phyloP scores from a whole-genome alignment of 2,888 invertebrate species.

The Nemoura dubitans region DNA sequence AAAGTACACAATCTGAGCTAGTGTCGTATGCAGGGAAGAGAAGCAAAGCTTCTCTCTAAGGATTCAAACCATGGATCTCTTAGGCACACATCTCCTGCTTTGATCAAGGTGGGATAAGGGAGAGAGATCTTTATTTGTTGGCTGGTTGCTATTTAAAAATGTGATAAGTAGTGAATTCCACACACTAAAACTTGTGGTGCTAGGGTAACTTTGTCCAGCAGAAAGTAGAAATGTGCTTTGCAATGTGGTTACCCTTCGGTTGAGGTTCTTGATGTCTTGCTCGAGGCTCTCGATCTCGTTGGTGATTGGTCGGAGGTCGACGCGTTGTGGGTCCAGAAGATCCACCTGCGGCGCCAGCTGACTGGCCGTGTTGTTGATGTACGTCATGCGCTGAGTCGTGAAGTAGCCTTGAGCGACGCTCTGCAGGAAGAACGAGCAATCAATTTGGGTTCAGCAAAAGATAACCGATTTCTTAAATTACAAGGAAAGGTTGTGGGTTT shows the following conservation, averaged over 20 bases:
- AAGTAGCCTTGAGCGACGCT: constrained; percentile 86
- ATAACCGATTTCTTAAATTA: not conserved
- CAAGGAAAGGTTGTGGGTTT: not conserved
- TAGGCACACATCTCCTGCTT: no score
- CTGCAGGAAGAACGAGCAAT: constrained; percentile 60
- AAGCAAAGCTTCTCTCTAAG: no score
- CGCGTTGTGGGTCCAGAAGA: constrained; percentile 71
- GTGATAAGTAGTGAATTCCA: no score
- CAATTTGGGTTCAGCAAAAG: not conserved
- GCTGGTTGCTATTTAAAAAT: no score
- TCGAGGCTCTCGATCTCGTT: constrained; percentile 59
- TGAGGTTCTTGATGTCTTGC: constrained; percentile 69
- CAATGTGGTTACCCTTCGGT: constrained; percentile 60
- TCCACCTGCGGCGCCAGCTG: constrained; percentile 74
- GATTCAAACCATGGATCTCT: no score
- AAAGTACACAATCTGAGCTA: no score
- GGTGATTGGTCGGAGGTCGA: constrained; percentile 72
- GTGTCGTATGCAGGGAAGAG: no score
- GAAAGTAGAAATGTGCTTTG: not conserved
- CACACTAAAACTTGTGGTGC: no score
- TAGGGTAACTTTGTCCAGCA: not conserved
- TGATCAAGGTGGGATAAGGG: no score
- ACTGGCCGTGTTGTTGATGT: constrained; percentile 78
- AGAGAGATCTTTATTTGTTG: no score
- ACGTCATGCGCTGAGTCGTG: constrained; percentile 83